Conservation (phyloP, 2,113 vertebrate species). For the Seriola aureovittata region DNA sequence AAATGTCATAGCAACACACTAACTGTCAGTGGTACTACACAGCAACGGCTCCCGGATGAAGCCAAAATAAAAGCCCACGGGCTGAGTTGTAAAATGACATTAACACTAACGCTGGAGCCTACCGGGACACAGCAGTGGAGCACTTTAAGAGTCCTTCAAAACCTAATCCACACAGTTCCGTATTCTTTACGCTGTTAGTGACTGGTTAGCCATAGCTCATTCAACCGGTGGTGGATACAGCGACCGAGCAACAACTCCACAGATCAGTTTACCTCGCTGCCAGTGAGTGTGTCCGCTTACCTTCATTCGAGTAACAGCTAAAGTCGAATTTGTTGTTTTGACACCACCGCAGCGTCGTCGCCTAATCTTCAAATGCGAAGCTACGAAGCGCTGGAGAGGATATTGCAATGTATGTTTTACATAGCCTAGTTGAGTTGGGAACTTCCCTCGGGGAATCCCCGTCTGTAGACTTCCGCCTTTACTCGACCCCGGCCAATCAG, state of each 20-base stretch:
- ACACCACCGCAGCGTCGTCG: slow-evolving; percentile 68
- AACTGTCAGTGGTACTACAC: slow-evolving; percentile 23
- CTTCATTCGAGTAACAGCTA: slow-evolving; percentile 78
- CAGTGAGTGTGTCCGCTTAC: slow-evolving; percentile 72
- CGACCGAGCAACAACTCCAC: slow-evolving; percentile 25
- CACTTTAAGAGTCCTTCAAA: slow-evolving; percentile 36
- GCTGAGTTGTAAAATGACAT: neutral
- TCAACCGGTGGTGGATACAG: slow-evolving; percentile 56
- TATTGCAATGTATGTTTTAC: slow-evolving; percentile 83
- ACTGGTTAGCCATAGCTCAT: slow-evolving; percentile 42
- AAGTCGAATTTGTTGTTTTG: slow-evolving; percentile 63
- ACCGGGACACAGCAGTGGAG: neutral
- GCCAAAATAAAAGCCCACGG: neutral
- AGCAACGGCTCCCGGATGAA: slow-evolving; percentile 7
- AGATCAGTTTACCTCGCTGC: neutral
- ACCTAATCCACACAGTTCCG: slow-evolving; percentile 60
- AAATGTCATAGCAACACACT: slow-evolving; percentile 10
- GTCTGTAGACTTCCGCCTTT: slow-evolving; percentile 85
- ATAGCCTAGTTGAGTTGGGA: slow-evolving; percentile 84
- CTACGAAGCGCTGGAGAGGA: slow-evolving; percentile 76
- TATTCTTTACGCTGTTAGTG: slow-evolving; percentile 43
- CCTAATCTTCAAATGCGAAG: slow-evolving; percentile 62
- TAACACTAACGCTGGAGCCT: neutral
- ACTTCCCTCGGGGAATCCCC: slow-evolving; percentile 91
- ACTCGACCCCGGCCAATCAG: slow-evolving; percentile 77